Evolutionary conservation across 2,113 vertebrate species (phyloP).

Genomic region (Odocoileus hemionus): DNA sequence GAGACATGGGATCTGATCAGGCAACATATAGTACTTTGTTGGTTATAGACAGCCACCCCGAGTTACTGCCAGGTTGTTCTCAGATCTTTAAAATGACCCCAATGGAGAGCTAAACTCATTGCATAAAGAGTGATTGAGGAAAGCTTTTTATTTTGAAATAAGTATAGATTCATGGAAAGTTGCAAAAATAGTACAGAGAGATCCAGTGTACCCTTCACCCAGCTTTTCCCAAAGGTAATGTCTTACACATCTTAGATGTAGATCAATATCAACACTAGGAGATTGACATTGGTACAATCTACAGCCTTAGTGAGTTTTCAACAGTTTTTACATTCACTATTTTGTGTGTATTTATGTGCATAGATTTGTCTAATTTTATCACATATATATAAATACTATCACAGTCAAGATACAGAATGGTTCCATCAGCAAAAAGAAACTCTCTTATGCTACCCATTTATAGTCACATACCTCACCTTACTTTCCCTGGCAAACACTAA

Average conservation of each 20-base stretch:
- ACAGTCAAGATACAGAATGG: background rate
- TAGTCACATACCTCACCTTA: background rate
- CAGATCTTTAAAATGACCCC: background rate
- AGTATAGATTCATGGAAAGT: slow-evolving; percentile 11
- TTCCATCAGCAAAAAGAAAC: background rate
- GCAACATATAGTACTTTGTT: slow-evolving; percentile 21
- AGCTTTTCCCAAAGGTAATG: background rate
- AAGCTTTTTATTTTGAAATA: slow-evolving; percentile 1
- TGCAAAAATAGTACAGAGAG: background rate
- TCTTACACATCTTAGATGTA: background rate
- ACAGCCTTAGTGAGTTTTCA: background rate
- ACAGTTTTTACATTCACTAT: background rate
- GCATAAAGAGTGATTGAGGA: background rate
- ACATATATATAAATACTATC: background rate
- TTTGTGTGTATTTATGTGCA: background rate
- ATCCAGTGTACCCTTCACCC: background rate
- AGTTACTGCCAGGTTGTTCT: slow-evolving; percentile 29
- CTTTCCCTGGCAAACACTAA: background rate
- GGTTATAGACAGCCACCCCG: background rate
- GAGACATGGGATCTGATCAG: background rate
- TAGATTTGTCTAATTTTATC: background rate
- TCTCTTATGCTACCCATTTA: background rate
- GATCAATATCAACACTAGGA: background rate
- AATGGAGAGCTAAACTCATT: background rate
- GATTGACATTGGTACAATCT: background rate